Evolutionary conservation across 2,888 invertebrate genomes (phyloP), one percentile per base, ranked within the genome.

Genomic region (Amphipoea lucens): DNA sequence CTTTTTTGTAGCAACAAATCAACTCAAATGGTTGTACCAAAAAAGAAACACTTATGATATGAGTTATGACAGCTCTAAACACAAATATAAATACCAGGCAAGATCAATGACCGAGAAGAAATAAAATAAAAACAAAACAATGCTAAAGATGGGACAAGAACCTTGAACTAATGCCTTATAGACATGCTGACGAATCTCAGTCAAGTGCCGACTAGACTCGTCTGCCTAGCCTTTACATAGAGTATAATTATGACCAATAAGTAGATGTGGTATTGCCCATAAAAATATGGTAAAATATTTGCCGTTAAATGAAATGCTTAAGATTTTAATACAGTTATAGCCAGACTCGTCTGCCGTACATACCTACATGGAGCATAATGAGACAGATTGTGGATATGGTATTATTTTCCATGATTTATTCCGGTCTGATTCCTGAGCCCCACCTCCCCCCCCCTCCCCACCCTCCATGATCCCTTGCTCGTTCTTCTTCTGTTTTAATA

Each of bases 131-230:
- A 73, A 78, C 72, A 82, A 78, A 76, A 88, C 83, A 83, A 87
- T 86, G 81, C 87, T 83, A 88, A 85, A 89, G 91, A 91, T 89
- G 88, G 87, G 90, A 89, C 84, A 85, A 83, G 82, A 68, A 81
- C 94, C 93, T 93, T 93, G 93, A 92, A 91, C 92, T 90, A 85
- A 86, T 90, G 88, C 84, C 89, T 87, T 88, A 90, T 85, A 91
- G 88, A 89, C 88, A 86, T 83, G 80, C 83, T 87, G 87, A 82
- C 81, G 83, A 82, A 83, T 76, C 72, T 20, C 84, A 81, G 70
- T 54, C 65, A 62, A 79, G 88, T 87, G 87, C 88, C 81, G 81
- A 83, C 86, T 86, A 91, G 91, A 90, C 90, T 88, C 91, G 91
- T 93, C 93, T 92, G 87, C 89, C 67, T 67, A 67, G 40, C 12